phyloP scores from a whole-genome alignment of 2,888 invertebrate species.

The Xanthia icteritia region DNA sequence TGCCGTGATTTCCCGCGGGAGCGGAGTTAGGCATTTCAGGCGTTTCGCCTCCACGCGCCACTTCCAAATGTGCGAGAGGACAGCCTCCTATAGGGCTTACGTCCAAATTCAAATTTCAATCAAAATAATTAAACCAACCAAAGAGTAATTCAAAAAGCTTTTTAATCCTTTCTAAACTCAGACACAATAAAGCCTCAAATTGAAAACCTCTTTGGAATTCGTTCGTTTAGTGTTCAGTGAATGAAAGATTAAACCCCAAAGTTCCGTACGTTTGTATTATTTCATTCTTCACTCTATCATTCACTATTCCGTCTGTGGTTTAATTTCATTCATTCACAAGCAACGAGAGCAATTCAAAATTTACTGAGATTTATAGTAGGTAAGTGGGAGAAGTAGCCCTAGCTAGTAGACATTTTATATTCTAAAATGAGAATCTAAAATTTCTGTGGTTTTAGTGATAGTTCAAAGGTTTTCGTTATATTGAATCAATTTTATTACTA shows the following conservation, averaged over 20 bases:
- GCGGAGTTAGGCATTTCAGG: too few relatives aligned
- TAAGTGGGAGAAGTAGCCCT: neutral
- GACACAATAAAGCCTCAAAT: conserved; percentile 31
- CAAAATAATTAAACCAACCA: neutral
- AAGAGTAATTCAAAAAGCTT: conserved; percentile 32
- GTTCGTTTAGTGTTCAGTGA: conserved; percentile 17
- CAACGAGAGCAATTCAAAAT: neutral
- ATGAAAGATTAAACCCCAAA: conserved; percentile 20
- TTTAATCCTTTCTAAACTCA: conserved; percentile 24
- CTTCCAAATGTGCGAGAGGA: too few relatives aligned
- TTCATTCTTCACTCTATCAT: conserved; percentile 27
- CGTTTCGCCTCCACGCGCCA: too few relatives aligned
- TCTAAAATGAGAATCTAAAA: neutral
- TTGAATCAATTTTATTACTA: neutral
- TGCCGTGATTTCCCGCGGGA: too few relatives aligned
- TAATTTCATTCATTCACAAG: conserved; percentile 16
- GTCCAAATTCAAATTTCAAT: neutral
- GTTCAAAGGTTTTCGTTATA: neutral
- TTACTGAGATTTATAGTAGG: neutral
- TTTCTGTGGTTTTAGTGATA: neutral
- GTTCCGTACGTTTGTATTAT: conserved; percentile 19
- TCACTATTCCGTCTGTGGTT: conserved; percentile 31
- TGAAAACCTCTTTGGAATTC: conserved; percentile 31
- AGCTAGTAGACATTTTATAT: neutral
- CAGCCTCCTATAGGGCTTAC: too few relatives aligned